Percentiles rank a stretch among this genome's conserved stretches.
Conservation (phyloP, 2,113 vertebrate genomes). For the Cebus imitator region DNA sequence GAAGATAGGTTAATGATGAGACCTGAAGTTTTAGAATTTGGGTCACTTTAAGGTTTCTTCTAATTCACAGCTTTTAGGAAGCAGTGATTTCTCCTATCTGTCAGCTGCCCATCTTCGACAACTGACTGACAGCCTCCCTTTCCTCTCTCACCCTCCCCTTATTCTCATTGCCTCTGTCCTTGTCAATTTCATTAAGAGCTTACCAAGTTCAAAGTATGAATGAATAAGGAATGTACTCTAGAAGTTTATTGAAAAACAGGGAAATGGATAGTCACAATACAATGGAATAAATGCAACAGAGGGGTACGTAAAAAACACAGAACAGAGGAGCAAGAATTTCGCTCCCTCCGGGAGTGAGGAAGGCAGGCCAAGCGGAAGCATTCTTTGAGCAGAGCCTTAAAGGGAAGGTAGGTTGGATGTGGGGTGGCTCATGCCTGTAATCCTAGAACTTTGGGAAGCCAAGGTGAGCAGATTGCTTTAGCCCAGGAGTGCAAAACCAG, state of each 20-base stretch:
- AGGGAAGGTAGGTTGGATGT: neutral
- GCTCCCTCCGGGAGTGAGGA: neutral
- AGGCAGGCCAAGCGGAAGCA: neutral
- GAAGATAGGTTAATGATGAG: constrained; percentile 1
- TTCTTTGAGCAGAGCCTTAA: neutral
- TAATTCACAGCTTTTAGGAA: neutral
- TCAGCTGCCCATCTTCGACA: neutral
- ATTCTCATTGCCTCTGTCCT: neutral
- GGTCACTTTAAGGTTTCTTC: neutral
- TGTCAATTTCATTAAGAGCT: neutral
- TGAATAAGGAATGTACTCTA: neutral
- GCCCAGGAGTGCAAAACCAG: too few relatives aligned
- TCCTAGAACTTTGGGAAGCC: too few relatives aligned
- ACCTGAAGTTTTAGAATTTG: neutral
- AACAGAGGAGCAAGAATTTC: neutral
- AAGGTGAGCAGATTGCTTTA: too few relatives aligned
- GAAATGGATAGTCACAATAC: neutral
- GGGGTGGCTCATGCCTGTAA: too few relatives aligned
- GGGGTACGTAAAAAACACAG: neutral
- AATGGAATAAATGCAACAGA: neutral
- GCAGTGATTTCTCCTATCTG: neutral
- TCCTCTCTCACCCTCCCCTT: neutral
- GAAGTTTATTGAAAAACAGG: neutral
- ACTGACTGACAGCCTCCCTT: neutral
- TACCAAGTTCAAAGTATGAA: neutral